These are phyloP conservation scores for Philopedon plagiatum DNA, from an alignment of 2,888 invertebrate species.

Conservation along the genomic window DNA sequence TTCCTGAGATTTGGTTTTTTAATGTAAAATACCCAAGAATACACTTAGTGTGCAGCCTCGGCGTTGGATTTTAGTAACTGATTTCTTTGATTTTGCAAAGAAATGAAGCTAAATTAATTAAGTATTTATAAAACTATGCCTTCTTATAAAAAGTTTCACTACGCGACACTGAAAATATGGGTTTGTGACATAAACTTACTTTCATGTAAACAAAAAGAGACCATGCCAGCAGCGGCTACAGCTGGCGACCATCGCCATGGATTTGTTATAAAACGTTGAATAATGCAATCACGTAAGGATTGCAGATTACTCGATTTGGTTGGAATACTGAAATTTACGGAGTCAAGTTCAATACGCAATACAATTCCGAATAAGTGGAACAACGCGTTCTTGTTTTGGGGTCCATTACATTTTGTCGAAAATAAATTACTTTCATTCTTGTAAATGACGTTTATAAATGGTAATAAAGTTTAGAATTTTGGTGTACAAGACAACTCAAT, in stretches of 20 bases:
- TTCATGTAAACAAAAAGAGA: slow-evolving; percentile 28
- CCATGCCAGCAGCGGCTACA: neutral
- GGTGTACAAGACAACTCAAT: no score
- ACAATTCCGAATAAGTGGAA: slow-evolving; percentile 16
- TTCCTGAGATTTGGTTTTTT: no score
- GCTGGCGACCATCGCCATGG: neutral
- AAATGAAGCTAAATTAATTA: no score
- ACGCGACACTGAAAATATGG: slow-evolving; percentile 10
- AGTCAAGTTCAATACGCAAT: slow-evolving; percentile 32
- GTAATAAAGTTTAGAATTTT: no score
- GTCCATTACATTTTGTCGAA: no score
- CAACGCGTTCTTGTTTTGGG: slow-evolving; percentile 6
- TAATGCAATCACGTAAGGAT: slow-evolving; percentile 37
- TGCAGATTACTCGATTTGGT: slow-evolving; percentile 15
- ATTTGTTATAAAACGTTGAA: slow-evolving; percentile 29
- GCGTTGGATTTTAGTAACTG: no score
- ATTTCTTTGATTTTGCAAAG: no score
- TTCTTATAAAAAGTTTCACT: neutral
- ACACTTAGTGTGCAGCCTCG: no score
- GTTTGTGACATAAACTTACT: slow-evolving; percentile 35
- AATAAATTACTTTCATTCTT: no score
- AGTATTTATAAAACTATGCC: no score
- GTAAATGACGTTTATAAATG: no score
- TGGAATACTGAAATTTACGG: slow-evolving; percentile 31
- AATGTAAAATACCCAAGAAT: no score